Evolutionary conservation across 2,797 vertebrate species (phyloP), one percentile per base, ranked within the genome.

Genomic region (Bradypus variegatus): DNA sequence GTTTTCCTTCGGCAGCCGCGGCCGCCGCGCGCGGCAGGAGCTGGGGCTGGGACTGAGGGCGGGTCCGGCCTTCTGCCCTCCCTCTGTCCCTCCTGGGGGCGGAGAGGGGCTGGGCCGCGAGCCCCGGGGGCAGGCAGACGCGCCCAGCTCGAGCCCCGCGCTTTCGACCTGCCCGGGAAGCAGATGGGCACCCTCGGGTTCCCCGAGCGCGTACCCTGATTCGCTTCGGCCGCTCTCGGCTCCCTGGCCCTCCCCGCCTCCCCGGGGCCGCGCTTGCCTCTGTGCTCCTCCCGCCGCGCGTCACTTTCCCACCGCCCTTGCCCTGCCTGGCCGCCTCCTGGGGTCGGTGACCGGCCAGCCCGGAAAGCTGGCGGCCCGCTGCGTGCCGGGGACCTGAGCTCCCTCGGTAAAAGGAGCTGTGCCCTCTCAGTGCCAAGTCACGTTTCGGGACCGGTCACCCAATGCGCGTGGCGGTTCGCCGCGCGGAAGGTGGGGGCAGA

Each of bases 321-420:
- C 19, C 82, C 6, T 65, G 33, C 62, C 87, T 89, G 92, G 93
- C 88, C 13, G 10, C 76, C 25, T 29, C 86, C 27, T 21, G 15
- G 62, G 77, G 91, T 93, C 65, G 70, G 75, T 58, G 94, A 89
- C 78, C 33, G 27, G 92, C 88, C 93, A 77, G 91, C 78, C 84
- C 38, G 87, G 91, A 95, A 94, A 95, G 72, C 89, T 94, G 95
- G 84, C 65, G 19, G 45, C 88, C 77, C 29, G 38, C 29, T 8
- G 85, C 73, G 48, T 33, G 78, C 73, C 45, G 0, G 13, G 89
- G 89, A 92, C 91, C 87, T 91, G 94, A 88, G 77, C 88, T 89
- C 86, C 33, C 88, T 90, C n/a, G 29, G 95, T 94, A 84, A 96
- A 76, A 60, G n/a, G 93, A 95, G 79, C 91, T 31, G 76, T 29